Conservation (phyloP, 2,888 invertebrate genomes). For the Temnothorax rugatulus region DNA sequence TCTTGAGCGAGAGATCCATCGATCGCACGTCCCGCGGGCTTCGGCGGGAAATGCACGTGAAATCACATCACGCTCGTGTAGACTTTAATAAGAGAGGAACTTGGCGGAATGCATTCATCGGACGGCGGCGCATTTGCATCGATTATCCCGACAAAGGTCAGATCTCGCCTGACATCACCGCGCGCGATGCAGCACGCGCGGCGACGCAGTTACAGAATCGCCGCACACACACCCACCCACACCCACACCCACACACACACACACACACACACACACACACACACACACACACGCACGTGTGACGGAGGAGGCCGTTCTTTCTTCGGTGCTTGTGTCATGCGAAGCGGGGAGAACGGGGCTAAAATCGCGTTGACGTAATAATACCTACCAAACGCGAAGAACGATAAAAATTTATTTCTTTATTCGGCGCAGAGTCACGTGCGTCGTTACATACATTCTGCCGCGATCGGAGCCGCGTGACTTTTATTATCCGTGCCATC, state of each 20-base stretch:
- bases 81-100: slow-evolving; percentile 35
- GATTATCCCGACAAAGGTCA: slow-evolving; percentile 57
- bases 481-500: slow-evolving; percentile 22
- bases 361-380: neutral
- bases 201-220: neutral
- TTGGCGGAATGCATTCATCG: slow-evolving; percentile 40
- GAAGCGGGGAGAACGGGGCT: neutral
- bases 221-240: neutral
- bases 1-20: neutral
- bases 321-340: slow-evolving; percentile 10
- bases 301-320: neutral
- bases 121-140: slow-evolving; percentile 48
- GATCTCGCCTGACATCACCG: slow-evolving; percentile 29
- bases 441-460: neutral
- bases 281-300: neutral
- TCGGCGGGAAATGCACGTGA: slow-evolving; percentile 19
- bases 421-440: neutral
- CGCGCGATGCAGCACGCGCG: neutral
- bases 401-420: neutral
- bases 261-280: too few relatives aligned
- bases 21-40: neutral
- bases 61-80: slow-evolving; percentile 40
- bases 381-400: neutral
- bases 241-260: too few relatives aligned
- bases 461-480: neutral